Conservation (phyloP, 2,113 vertebrate genomes). For the Ailurus styani region DNA sequence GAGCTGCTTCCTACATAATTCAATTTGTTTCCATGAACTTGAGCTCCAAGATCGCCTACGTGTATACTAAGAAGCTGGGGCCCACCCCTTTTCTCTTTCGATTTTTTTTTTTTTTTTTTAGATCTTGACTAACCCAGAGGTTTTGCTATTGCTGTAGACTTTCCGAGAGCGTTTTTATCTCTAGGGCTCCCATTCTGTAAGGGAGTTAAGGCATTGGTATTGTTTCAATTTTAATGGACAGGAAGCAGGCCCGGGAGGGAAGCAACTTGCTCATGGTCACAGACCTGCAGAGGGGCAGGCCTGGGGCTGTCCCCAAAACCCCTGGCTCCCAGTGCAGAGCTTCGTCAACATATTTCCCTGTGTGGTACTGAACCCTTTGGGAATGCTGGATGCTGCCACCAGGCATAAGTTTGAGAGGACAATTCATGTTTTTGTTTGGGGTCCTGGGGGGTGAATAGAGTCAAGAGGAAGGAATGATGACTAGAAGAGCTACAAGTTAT, state of each 20-base stretch:
- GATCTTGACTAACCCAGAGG: constrained; percentile 3
- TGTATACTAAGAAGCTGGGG: neutral
- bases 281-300: too few relatives aligned
- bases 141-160: neutral
- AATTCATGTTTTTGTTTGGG: neutral
- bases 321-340: neutral
- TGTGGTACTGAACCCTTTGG: neutral
- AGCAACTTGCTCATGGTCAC: neutral
- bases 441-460: neutral
- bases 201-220: neutral
- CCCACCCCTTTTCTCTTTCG: neutral
- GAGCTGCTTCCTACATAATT: constrained; percentile 57
- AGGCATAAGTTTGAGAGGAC: neutral
- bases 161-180: neutral
- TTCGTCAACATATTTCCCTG: fast-evolving
- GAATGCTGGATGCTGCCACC: neutral
- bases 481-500: neutral
- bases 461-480: neutral
- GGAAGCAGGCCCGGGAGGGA: neutral
- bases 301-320: neutral
- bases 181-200: neutral
- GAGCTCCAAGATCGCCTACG: constrained; percentile 42
- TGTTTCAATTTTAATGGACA: neutral
- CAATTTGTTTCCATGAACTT: constrained; percentile 58
- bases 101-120: neutral